Conservation (phyloP, 2,797 vertebrate species). For the Peromyscus eremicus region DNA sequence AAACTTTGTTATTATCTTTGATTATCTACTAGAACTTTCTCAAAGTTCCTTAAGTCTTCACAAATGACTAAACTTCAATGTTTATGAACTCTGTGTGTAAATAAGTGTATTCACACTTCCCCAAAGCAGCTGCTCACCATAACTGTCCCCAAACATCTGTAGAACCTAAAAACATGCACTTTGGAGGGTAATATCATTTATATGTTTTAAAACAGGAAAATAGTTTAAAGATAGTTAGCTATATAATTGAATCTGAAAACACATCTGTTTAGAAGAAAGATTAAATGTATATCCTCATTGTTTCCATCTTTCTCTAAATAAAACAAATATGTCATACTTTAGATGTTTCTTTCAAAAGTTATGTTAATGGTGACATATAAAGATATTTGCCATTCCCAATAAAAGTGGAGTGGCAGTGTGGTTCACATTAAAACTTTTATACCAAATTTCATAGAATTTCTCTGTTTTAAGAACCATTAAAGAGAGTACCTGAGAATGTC, state of each 20-base stretch:
- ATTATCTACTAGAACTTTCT: background rate
- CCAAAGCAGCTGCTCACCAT: background rate
- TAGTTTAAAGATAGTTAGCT: background rate
- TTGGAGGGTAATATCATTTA: background rate
- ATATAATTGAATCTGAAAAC: background rate
- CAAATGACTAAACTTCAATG: background rate
- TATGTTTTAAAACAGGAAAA: background rate
- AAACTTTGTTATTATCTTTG: background rate
- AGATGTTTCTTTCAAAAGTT: background rate
- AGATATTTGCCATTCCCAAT: background rate
- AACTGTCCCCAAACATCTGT: background rate
- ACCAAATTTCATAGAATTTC: background rate
- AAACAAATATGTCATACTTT: background rate
- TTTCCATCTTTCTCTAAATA: background rate
- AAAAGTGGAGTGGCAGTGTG: background rate
- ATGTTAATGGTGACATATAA: conserved; percentile 21
- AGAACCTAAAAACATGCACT: background rate
- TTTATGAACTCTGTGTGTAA: background rate
- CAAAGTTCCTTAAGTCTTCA: background rate
- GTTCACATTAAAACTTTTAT: background rate
- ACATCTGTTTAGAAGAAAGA: background rate
- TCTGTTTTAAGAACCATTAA: background rate
- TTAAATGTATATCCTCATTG: background rate
- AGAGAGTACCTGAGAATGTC: background rate
- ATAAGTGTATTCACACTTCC: background rate